Evolutionary conservation across 2,797 vertebrate genomes (phyloP), one percentile per base, ranked within the genome.

Genomic region (Periparus ater): DNA sequence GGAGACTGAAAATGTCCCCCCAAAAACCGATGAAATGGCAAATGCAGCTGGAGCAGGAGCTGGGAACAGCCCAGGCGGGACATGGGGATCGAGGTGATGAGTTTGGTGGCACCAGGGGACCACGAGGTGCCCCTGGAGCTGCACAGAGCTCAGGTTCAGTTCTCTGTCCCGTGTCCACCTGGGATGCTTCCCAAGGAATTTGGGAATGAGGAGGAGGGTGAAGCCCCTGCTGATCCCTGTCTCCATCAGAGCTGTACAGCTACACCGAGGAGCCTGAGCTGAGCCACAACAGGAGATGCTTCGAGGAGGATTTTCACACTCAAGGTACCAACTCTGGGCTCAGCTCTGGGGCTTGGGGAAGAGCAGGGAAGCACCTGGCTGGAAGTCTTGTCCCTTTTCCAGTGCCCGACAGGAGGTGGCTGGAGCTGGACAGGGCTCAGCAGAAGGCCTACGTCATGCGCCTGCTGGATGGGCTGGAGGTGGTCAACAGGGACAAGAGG

Each of bases 181-280:
- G 27, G 34, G 73, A 2, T 11, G 14, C 12, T 51, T 29, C 72
- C 4, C 21, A 3, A 16, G 62, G 54, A 27, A 34, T 78, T 5
- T 76, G 93, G 89, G 6, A 1, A 7, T 17, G 72, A 57, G 7
- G 76, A 89, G 80, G 76, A 53, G 50, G 66, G 19, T 51, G 71
- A 38, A 66, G 9, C 47, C 27, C 55, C 45, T 22, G 36, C 85
- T 83, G 72, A 48, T 22, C 47, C 26, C 25, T 89, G 68, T 96
- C 15, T 76, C 81, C 47, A 7, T 34, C 98, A 99, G 99, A 99
- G 97, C 97, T 99, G 51, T 99, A 99, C 97, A 99, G 99, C 97
- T 99, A 99, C 98, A 99, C 99, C 0, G 99, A 99, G 96, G 99
- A 99, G 94, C 98, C 98, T 0, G 99, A 99, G 97, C 99, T 99